Percentiles rank a stretch among this genome's conserved stretches.
These are phyloP conservation scores for Centropyge bicolor DNA, from an alignment of 2,797 vertebrate species.

Conservation along the genomic window DNA sequence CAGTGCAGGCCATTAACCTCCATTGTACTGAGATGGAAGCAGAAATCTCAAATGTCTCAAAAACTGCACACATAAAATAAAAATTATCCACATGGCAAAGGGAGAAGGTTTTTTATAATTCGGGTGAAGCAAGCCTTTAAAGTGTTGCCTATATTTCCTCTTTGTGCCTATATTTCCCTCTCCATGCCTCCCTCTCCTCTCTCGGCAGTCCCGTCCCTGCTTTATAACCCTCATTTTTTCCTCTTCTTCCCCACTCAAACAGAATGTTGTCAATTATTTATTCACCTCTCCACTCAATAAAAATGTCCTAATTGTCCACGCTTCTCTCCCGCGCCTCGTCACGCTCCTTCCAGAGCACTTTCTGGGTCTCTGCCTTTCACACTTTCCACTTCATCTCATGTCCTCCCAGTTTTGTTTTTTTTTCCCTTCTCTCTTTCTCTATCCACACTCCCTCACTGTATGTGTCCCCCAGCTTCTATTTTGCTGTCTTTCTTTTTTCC, in stretches of 20 bases:
- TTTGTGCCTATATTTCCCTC: constrained; percentile 6
- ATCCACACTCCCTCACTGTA: constrained; percentile 17
- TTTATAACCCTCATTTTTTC: constrained; percentile 45
- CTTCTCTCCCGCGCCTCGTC: constrained; percentile 43
- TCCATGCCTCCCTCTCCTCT: not conserved
- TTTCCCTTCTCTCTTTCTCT: constrained; percentile 3
- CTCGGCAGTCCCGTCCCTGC: constrained; percentile 12
- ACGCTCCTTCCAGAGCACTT: constrained; percentile 53
- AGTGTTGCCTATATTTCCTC: not conserved
- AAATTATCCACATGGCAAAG: not conserved
- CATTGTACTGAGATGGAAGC: not conserved
- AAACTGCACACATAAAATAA: not conserved
- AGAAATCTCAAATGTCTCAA: not conserved
- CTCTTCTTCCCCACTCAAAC: constrained; percentile 42
- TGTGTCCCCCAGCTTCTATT: constrained; percentile 25
- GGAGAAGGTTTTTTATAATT: not conserved
- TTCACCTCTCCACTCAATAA: constrained; percentile 72
- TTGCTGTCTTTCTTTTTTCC: constrained; percentile 23
- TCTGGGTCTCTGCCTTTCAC: constrained; percentile 58
- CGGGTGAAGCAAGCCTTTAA: not conserved
- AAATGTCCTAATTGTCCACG: constrained; percentile 75
- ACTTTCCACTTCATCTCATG: constrained; percentile 68
- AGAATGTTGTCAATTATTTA: constrained; percentile 77
- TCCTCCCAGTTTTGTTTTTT: constrained; percentile 3
- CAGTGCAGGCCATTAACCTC: not conserved